A percentile compares a stretch with the other conserved stretches of the same genome.
Conservation (phyloP, 2,888 invertebrate species). For the Eupelmus urozonus region DNA sequence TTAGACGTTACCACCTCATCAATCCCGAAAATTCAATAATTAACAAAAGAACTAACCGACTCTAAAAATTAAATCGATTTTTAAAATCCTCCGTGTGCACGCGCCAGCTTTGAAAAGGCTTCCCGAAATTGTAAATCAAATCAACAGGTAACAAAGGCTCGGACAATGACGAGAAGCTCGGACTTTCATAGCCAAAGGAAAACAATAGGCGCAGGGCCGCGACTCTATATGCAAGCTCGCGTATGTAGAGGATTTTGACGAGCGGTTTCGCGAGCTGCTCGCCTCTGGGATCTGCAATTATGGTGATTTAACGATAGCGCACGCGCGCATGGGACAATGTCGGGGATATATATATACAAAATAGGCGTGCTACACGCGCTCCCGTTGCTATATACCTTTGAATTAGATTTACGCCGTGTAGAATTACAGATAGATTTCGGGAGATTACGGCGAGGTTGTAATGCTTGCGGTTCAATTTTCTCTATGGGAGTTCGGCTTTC, state of each 20-base stretch:
- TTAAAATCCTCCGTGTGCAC: too few relatives aligned
- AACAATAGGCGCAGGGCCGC: background rate
- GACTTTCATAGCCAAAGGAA: background rate
- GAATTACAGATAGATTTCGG: constrained; percentile 4
- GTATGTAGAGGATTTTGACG: constrained; percentile 20
- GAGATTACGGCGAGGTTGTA: background rate
- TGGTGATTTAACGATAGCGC: constrained; percentile 51
- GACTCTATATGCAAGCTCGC: background rate
- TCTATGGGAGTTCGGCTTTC: background rate
- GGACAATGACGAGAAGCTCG: too few relatives aligned
- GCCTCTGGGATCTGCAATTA: constrained; percentile 42
- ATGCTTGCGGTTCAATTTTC: background rate
- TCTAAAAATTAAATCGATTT: too few relatives aligned
- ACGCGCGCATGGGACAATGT: constrained; percentile 26
- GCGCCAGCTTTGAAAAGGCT: too few relatives aligned
- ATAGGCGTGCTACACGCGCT: background rate
- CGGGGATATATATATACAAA: constrained; percentile 41
- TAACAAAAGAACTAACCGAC: too few relatives aligned
- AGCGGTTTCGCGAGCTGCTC: constrained; percentile 11
- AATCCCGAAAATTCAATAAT: too few relatives aligned
- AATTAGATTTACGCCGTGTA: constrained; percentile 15
- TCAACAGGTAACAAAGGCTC: too few relatives aligned
- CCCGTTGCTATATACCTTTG: constrained; percentile 8
- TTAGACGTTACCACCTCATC: too few relatives aligned
- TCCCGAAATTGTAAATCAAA: too few relatives aligned